These are phyloP conservation scores for Drosophila nigromelanica DNA, from an alignment of 1,140 invertebrate genomes.

Conservation along the genomic window DNA sequence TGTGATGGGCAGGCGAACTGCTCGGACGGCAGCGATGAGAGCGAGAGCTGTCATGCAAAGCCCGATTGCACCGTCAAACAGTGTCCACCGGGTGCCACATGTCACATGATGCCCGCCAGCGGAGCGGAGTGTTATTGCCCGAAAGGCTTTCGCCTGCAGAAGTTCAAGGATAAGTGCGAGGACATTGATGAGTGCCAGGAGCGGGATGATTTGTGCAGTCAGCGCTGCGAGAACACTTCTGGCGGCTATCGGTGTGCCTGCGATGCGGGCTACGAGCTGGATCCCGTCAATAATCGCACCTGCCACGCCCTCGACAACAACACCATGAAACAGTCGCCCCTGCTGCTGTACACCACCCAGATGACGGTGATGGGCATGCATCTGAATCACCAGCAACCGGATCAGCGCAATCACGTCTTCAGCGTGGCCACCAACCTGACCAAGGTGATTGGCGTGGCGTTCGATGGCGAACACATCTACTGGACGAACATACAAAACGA, in stretches of 20 bases:
- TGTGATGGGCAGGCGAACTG: conserved; percentile 86
- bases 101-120: conserved; percentile 68
- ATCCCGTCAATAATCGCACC: conserved; percentile 86
- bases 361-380: conserved; percentile 84
- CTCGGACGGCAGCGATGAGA: conserved; percentile 83
- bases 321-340: conserved; percentile 84
- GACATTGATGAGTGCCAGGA: conserved; percentile 93
- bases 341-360: conserved; percentile 87
- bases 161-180: conserved; percentile 79
- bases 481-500: conserved; percentile 89
- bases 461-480: conserved; percentile 88
- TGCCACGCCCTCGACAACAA: conserved; percentile 87
- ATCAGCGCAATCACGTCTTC: conserved; percentile 72
- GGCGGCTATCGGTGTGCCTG: conserved; percentile 93
- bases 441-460: conserved; percentile 88
- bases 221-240: conserved; percentile 90
- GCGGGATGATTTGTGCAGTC: conserved; percentile 90
- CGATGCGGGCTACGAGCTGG: conserved; percentile 89
- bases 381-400: conserved; percentile 70
- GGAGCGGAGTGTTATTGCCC: conserved; percentile 85
- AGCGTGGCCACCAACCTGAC: conserved; percentile 84
- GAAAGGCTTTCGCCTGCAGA: conserved; percentile 77
- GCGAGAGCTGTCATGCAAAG: conserved; percentile 56
- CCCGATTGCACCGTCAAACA: conserved; percentile 52
- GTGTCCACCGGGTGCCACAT: conserved; percentile 54